Conservation (phyloP, 2,888 invertebrate genomes). For the Tridacna gigas region DNA sequence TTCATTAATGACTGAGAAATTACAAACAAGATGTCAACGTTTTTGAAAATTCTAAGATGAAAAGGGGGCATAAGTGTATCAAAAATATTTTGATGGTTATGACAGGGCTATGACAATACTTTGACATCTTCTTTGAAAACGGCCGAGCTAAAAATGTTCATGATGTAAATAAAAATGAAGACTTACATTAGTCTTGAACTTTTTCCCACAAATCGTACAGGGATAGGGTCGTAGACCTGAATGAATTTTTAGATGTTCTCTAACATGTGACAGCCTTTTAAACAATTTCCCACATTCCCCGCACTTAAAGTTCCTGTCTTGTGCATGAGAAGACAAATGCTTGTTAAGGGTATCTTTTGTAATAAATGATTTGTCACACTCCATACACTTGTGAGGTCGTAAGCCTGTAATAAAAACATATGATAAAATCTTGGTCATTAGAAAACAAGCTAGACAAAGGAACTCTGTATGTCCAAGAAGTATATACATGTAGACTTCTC, state of each 20-base stretch:
- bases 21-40: not conserved
- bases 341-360: constrained; percentile 81
- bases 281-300: constrained; percentile 84
- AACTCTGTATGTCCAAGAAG: too few species aligned
- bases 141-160: too few species aligned
- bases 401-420: constrained; percentile 72
- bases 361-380: constrained; percentile 80
- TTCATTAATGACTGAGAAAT: not conserved
- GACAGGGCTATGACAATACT: not conserved
- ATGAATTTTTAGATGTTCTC: constrained; percentile 83
- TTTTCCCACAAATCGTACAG: constrained; percentile 80
- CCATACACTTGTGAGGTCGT: constrained; percentile 77
- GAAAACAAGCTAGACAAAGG: not conserved
- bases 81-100: too few species aligned
- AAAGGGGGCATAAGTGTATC: too few species aligned
- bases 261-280: constrained; percentile 82
- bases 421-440: not conserved
- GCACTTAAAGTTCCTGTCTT: constrained; percentile 82
- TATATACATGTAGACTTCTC: too few species aligned
- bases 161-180: too few species aligned
- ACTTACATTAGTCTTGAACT: constrained; percentile 83
- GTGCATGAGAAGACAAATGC: constrained; percentile 80
- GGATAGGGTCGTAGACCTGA: constrained; percentile 77
- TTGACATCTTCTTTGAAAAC: not conserved
- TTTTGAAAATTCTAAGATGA: too few species aligned